phyloP scores from a whole-genome alignment of 2,113 vertebrate species.

The Eonycteris spelaea region DNA sequence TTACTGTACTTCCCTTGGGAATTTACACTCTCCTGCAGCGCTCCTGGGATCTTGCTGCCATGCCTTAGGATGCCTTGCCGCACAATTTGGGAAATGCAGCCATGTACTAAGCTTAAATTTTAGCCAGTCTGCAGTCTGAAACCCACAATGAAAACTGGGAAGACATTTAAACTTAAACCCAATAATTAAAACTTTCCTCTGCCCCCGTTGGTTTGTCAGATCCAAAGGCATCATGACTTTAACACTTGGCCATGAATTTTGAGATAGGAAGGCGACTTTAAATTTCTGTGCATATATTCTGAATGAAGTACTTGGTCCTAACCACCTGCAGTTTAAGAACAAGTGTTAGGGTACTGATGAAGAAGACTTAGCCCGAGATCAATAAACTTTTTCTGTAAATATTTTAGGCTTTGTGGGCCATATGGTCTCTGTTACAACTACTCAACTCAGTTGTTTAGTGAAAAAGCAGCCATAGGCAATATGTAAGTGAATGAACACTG shows the following conservation, averaged over 20 bases:
- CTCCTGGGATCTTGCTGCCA: background rate
- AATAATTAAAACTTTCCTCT: constrained; percentile 9
- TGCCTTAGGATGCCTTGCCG: fast-evolving
- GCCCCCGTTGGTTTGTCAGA: background rate
- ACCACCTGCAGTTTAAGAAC: background rate
- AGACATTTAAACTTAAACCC: constrained; percentile 10
- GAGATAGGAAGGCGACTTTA: background rate
- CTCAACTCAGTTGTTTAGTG: background rate
- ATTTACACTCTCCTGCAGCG: background rate
- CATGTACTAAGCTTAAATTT: background rate
- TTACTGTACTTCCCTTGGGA: background rate
- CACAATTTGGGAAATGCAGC: background rate
- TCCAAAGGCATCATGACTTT: background rate
- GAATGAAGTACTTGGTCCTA: background rate
- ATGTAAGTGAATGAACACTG: background rate
- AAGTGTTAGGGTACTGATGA: background rate
- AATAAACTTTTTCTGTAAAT: background rate
- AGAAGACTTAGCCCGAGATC: background rate
- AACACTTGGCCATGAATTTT: background rate
- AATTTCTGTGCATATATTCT: background rate
- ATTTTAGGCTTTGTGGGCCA: background rate
- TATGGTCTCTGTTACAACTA: background rate
- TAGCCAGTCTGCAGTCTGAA: background rate
- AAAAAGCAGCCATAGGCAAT: background rate
- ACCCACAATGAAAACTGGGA: background rate